Conservation (phyloP, 1,140 invertebrate genomes). For the Panagrolaimus sp. region DNA sequence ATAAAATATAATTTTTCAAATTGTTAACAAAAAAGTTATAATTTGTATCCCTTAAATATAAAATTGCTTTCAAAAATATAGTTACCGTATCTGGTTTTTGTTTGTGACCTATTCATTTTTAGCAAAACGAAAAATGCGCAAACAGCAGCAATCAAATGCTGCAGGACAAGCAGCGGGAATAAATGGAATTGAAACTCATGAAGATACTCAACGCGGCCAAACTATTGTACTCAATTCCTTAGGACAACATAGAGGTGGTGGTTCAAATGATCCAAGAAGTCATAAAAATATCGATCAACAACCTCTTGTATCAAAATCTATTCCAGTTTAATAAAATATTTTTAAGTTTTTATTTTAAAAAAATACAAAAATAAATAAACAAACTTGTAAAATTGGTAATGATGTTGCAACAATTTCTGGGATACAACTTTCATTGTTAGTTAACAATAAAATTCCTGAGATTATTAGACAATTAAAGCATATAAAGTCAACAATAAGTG, state of each 20-base stretch:
- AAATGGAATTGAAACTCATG: neutral
- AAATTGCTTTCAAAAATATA: no score
- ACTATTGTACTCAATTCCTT: conserved; percentile 52
- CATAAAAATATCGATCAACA: conserved; percentile 17
- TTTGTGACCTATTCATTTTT: no score
- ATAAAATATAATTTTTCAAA: no score
- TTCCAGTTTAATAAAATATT: conserved; percentile 25
- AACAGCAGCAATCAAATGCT: conserved; percentile 15
- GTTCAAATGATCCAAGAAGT: neutral
- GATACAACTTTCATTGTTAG: neutral
- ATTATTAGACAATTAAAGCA: conserved; percentile 4
- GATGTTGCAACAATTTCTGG: neutral
- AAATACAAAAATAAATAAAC: neutral
- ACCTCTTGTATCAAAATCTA: conserved; percentile 17
- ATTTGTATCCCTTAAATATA: no score
- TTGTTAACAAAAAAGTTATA: no score
- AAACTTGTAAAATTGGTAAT: conserved; percentile 7
- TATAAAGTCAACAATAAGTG: conserved; percentile 4
- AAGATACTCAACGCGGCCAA: conserved; percentile 27
- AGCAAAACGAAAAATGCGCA: conserved; percentile 43
- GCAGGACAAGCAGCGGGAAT: neutral
- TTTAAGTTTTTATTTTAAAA: neutral
- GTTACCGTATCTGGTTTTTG: no score
- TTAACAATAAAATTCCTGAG: neutral
- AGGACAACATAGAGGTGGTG: conserved; percentile 6